Conservation (phyloP, 2,113 vertebrate genomes). For the Anas platyrhynchos region DNA sequence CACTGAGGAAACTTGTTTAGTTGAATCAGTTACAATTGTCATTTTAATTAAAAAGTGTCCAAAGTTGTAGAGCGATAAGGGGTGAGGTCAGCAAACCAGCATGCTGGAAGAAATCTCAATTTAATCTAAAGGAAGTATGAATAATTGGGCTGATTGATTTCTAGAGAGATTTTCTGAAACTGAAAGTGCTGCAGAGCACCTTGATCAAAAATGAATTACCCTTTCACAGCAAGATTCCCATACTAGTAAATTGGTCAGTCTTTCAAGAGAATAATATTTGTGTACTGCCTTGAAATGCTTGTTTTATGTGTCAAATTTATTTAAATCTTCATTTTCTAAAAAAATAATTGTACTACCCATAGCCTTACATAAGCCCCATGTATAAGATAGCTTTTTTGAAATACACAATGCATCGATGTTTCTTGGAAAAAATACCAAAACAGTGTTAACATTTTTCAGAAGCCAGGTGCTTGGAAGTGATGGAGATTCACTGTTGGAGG, state of each 20-base stretch:
- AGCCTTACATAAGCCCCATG: background rate
- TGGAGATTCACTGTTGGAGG: slow-evolving; percentile 79
- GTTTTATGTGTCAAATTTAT: background rate
- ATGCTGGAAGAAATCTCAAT: background rate
- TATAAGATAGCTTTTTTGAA: background rate
- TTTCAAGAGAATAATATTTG: background rate
- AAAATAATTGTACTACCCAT: background rate
- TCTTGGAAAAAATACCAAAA: slow-evolving; percentile 55
- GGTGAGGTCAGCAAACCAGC: background rate
- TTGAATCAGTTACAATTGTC: background rate
- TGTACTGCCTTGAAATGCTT: background rate
- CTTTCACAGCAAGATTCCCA: background rate
- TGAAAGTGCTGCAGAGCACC: background rate
- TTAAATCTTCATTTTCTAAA: background rate
- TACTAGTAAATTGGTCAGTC: background rate
- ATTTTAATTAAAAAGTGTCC: background rate
- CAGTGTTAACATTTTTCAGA: slow-evolving; percentile 75
- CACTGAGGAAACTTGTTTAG: background rate
- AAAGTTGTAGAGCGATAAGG: background rate
- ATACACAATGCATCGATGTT: background rate
- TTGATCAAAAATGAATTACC: background rate
- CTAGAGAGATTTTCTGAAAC: background rate
- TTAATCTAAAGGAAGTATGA: background rate
- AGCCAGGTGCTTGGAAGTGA: slow-evolving; percentile 81
- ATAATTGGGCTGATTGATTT: background rate